Conservation (phyloP, 2,888 invertebrate species). For the Creontiades dilutus region DNA sequence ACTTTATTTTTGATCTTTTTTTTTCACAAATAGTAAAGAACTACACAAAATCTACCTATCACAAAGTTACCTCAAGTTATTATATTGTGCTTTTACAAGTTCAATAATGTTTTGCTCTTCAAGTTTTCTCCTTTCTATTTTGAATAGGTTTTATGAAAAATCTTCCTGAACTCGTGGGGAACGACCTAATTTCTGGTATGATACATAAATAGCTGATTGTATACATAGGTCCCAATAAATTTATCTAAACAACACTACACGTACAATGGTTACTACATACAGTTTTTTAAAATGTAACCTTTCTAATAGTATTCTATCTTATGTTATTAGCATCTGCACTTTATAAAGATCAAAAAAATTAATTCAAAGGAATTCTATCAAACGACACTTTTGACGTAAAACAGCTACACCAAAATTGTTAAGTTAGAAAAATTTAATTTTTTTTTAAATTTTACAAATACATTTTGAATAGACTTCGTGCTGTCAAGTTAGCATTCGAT, state of each 20-base stretch:
- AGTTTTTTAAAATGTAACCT: slow-evolving; percentile 13
- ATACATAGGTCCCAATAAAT: slow-evolving; percentile 74
- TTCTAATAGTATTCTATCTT: slow-evolving; percentile 22
- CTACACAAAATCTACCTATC: slow-evolving; percentile 73
- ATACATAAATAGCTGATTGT: slow-evolving; percentile 73
- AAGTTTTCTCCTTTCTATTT: background rate
- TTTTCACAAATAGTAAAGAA: slow-evolving; percentile 64
- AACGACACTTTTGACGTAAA: slow-evolving; percentile 40
- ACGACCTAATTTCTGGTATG: slow-evolving; percentile 62
- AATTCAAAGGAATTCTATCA: slow-evolving; percentile 18
- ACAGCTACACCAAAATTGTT: slow-evolving; percentile 44
- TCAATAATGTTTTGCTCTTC: background rate
- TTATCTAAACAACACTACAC: slow-evolving; percentile 73
- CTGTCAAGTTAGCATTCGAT: background rate
- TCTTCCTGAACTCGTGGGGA: slow-evolving; percentile 40
- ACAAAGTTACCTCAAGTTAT: slow-evolving; percentile 71
- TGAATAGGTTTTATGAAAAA: slow-evolving; percentile 21
- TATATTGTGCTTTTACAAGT: slow-evolving; percentile 66
- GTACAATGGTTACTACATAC: slow-evolving; percentile 67
- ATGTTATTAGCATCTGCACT: slow-evolving; percentile 8
- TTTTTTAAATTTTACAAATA: background rate
- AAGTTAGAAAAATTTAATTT: background rate
- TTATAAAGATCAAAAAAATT: slow-evolving; percentile 32
- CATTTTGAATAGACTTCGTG: slow-evolving; percentile 3
- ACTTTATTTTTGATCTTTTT: slow-evolving; percentile 44